Evolutionary conservation across 2,888 invertebrate species (phyloP), one percentile per base, ranked within the genome.

Genomic region (Euproctis similis): DNA sequence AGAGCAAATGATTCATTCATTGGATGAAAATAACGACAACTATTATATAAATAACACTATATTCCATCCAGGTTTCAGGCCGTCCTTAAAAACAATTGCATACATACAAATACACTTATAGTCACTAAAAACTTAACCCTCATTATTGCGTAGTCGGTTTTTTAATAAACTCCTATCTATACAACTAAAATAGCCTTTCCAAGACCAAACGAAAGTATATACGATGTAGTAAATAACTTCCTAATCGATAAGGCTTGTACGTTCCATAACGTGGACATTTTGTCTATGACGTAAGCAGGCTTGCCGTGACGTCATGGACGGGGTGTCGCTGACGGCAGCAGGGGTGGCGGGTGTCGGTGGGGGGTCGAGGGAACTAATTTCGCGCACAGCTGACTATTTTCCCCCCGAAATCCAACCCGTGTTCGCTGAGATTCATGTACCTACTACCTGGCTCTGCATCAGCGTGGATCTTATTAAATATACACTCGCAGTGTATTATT

Each of bases 361-460:
- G 53, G 54, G 53, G 54, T 59, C 57, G 53, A 56, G 59, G 53
- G 55, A 55, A 59, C 58, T 59, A 74, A 74, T 75, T 74, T 74
- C 62, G 67, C 67, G 66, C 71, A 67, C 77, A 76, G 77, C 77
- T 78, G 78, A 72, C 71, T 74, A 60, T 57, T 54, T 60, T 64
- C 55, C 52, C n/a, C 53, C 62, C 57, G 38, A 66, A 70, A 67
- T 53, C 52, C 53, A 52, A 59, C 55, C n/a, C 50, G 48, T 52
- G 52, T 56, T 48, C 39, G 36, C 29, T 18, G 32, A 33, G 31
- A 25, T 29, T 30, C 34, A 34, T 22, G 4, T 14, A 4, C 14
- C 6, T 14, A n/a, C n/a, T n/a, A n/a, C n/a, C n/a, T n/a, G n/a
- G n/a, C n/a, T n/a, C n/a, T n/a, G n/a, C n/a, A n/a, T n/a, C n/a